Conservation (phyloP, 1,140 invertebrate genomes). For the Saccostrea glomerata region DNA sequence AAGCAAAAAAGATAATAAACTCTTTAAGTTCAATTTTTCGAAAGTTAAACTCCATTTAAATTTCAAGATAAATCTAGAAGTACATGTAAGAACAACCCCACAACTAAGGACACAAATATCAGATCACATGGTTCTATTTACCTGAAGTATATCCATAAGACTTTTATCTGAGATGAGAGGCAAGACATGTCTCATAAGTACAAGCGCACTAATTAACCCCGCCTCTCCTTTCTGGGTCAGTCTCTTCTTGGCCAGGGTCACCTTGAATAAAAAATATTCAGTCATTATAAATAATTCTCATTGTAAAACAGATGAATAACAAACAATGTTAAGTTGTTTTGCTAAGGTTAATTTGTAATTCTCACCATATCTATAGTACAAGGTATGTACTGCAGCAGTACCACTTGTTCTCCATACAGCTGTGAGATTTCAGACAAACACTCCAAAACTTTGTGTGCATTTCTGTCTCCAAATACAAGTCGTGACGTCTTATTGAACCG, state of each 20-base stretch:
- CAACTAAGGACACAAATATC: no score
- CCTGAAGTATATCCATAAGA: slow-evolving; percentile 90
- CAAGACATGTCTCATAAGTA: slow-evolving; percentile 86
- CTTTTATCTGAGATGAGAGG: slow-evolving; percentile 90
- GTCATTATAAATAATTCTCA: background rate
- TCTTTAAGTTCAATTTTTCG: no score
- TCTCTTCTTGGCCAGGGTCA: slow-evolving; percentile 79
- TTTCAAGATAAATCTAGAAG: no score
- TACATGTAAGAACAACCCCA: no score
- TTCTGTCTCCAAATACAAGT: slow-evolving; percentile 86
- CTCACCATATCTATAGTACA: slow-evolving; percentile 89
- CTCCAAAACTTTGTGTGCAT: slow-evolving; percentile 90
- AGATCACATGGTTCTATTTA: slow-evolving; percentile 32
- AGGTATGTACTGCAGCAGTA: slow-evolving; percentile 95
- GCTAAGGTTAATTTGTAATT: background rate
- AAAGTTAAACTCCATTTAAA: no score
- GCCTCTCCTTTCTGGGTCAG: slow-evolving; percentile 91
- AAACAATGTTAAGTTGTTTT: background rate
- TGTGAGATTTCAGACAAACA: slow-evolving; percentile 91
- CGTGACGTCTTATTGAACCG: slow-evolving; percentile 65
- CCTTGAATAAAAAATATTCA: slow-evolving; percentile 59
- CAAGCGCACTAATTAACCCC: slow-evolving; percentile 90
- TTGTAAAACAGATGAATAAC: no score
- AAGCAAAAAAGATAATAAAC: no score
- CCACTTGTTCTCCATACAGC: slow-evolving; percentile 95